Evolutionary conservation across 2,113 vertebrate genomes (phyloP).

Genomic region (Salvelinus fontinalis): DNA sequence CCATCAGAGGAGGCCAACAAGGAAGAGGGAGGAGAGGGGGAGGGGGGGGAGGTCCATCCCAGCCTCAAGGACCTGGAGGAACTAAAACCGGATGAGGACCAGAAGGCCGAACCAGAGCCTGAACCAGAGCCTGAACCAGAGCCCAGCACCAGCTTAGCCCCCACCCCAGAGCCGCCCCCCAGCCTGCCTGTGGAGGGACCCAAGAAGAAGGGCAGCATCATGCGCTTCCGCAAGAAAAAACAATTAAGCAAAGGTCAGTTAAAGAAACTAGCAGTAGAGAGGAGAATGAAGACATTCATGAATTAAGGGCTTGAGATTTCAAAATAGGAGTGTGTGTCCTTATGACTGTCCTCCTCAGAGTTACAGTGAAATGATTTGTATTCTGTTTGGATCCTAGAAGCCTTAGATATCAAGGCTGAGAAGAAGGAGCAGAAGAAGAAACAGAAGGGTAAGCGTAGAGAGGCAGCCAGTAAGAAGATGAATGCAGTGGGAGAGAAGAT

Average conservation of each 20-base stretch:
- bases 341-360: background rate
- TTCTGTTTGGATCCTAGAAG: slow-evolving; percentile 20
- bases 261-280: no score
- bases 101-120: background rate
- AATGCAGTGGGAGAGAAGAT: slow-evolving; percentile 61
- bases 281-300: background rate
- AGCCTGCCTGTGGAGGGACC: slow-evolving; percentile 15
- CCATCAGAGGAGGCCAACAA: background rate
- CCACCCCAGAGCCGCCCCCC: background rate
- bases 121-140: slow-evolving; percentile 26
- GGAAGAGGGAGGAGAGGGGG: background rate
- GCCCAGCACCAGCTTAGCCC: slow-evolving; percentile 12
- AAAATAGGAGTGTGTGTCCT: background rate
- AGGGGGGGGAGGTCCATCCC: background rate
- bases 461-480: slow-evolving; percentile 60
- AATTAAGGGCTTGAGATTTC: no score
- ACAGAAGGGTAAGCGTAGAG: slow-evolving; percentile 43
- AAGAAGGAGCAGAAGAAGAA: slow-evolving; percentile 56
- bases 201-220: slow-evolving; percentile 46
- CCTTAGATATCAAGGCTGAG: slow-evolving; percentile 11
- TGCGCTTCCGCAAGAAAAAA: slow-evolving; percentile 76
- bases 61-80: slow-evolving; percentile 38
- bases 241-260: slow-evolving; percentile 34
- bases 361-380: background rate
- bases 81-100: slow-evolving; percentile 13